These are phyloP conservation scores for Cervus canadensis DNA, from an alignment of 2,113 vertebrate species.

Conservation along the genomic window DNA sequence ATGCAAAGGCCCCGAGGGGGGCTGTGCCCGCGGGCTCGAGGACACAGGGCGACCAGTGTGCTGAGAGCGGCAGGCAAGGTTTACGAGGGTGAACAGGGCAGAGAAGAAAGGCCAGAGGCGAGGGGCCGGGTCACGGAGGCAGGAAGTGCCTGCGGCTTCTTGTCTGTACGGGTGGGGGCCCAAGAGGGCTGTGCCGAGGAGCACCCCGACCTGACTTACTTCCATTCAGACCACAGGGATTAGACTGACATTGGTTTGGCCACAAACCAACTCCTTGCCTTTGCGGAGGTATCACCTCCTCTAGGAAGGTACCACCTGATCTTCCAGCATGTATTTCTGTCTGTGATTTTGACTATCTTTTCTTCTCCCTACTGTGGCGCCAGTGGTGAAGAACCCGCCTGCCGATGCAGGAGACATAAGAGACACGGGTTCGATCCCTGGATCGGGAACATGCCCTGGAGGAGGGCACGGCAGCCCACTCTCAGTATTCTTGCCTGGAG, in stretches of 20 bases:
- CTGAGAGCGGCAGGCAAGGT: neutral
- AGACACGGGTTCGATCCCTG: neutral
- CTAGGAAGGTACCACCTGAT: neutral
- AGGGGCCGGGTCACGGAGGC: fast-evolving
- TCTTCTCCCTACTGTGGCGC: neutral
- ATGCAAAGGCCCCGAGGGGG: neutral
- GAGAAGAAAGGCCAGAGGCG: neutral
- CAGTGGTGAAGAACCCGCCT: neutral
- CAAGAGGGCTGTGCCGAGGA: neutral
- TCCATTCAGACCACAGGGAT: neutral
- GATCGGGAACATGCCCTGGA: neutral
- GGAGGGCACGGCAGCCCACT: neutral
- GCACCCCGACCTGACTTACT: neutral
- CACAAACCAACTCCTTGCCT: neutral
- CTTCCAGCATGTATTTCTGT: fast-evolving
- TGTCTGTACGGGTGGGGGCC: fast-evolving
- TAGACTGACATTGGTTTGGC: too few relatives aligned
- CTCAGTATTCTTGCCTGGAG: neutral
- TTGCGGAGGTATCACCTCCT: neutral
- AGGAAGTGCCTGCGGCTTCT: fast-evolving
- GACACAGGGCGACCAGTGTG: fast-evolving
- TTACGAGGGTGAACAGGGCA: fast-evolving
- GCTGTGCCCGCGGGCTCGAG: neutral
- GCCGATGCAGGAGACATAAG: neutral
- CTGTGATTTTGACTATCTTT: neutral